Evolutionary conservation across 2,888 invertebrate species (phyloP), one percentile per base, ranked within the genome.

Genomic region (Drosophila phalerata): DNA sequence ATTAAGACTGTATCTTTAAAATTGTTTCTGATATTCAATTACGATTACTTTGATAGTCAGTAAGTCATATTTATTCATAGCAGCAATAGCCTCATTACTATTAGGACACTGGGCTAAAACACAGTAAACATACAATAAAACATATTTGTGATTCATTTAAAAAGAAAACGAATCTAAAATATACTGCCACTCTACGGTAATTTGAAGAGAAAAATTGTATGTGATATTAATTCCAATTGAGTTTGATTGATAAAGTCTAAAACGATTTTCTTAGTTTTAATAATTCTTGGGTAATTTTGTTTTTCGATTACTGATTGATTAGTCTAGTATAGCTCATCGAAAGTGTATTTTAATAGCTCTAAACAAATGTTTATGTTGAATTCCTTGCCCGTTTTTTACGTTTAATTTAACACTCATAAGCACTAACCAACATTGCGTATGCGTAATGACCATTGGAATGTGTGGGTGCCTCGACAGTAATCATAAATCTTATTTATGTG

Each of bases 401-500:
- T 79, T 69, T 62, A 71, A 75, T 85, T 85, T 85, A 85, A 85
- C 88, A 89, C 88, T 73, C 64, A 42, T 45, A 25, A 42, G 17
- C 30, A 15, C 10, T 34, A 34, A 55, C 55, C n/a, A 15, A 70
- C 69, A 43, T 57, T 68, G 63, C 78, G 86, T 82, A 83, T 87
- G 63, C 77, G 68, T 69, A 82, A 73, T 69, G 64, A 40, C 53
- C 52, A 66, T 30, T 34, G 45, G 17, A 22, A 34, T 55, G 38
- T 62, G 43, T 47, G 47, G 48, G 32, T 43, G 43, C 37, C 34
- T 10, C 65, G 78, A 84, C 79, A 76, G 86, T 88, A 87, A 79
- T 65, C 65, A 85, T 88, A 84, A 84, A 84, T 88, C 89, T 87
- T 76, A 72, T 87, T 87, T 81, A 84, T 84, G 76, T 73, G 79